These are phyloP conservation scores for Harpalus rubripes DNA, from an alignment of 2,888 invertebrate species.

Conservation along the genomic window DNA sequence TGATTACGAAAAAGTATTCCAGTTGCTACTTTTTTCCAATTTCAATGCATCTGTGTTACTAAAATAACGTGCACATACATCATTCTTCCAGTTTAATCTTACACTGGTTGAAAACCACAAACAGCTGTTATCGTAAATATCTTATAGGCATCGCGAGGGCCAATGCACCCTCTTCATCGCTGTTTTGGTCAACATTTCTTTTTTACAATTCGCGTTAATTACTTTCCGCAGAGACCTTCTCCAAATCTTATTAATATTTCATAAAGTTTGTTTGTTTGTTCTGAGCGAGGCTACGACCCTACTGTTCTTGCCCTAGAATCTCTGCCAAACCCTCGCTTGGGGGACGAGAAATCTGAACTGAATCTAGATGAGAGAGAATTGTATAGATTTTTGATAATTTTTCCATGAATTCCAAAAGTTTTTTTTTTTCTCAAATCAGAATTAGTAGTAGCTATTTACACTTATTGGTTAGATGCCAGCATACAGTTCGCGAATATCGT, in stretches of 20 bases:
- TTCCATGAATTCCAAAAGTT: neutral
- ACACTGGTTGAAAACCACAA: neutral
- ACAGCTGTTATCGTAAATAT: constrained; percentile 30
- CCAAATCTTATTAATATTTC: constrained; percentile 48
- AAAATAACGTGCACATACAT: too few species aligned
- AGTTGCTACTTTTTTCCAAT: too few species aligned
- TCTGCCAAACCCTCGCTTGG: neutral
- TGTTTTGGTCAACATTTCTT: constrained; percentile 29
- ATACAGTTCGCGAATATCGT: too few species aligned
- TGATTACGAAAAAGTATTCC: too few species aligned
- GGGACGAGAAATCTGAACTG: neutral
- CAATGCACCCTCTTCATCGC: neutral
- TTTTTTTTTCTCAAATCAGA: too few species aligned
- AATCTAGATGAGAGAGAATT: neutral
- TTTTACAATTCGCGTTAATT: constrained; percentile 41
- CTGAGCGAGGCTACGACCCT: constrained; percentile 8
- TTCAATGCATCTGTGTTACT: too few species aligned
- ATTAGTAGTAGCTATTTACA: too few species aligned
- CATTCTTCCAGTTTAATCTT: neutral
- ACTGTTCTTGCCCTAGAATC: constrained; percentile 7
- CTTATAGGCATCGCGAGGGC: neutral
- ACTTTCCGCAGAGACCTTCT: constrained; percentile 32
- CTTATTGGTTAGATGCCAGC: too few species aligned
- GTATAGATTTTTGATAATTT: neutral
- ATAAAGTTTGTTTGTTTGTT: constrained; percentile 42